Percentiles rank a stretch among this genome's conserved stretches.
Evolutionary conservation across 2,113 vertebrate species (phyloP).

Genomic region (Dicentrarchus labrax): DNA sequence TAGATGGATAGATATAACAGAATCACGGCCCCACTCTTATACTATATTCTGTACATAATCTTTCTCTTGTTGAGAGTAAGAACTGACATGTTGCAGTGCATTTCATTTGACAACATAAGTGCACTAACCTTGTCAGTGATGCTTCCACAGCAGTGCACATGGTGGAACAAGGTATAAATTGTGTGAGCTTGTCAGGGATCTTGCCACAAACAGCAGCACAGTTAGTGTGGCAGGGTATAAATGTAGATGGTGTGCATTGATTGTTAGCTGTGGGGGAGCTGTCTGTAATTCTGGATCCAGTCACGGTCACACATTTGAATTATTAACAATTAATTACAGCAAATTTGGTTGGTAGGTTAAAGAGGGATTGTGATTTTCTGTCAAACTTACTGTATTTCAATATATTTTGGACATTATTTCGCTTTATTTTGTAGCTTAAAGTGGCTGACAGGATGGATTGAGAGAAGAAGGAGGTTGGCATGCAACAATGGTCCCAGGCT

Average conservation of each 20-base stretch:
- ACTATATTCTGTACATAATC: conserved; percentile 21
- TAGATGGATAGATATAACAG: background rate
- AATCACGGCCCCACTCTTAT: conserved; percentile 1
- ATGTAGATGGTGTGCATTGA: conserved; percentile 39
- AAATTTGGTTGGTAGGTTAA: no score
- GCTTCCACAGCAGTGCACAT: conserved; percentile 55
- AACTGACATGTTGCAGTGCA: conserved; percentile 50
- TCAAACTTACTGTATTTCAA: no score
- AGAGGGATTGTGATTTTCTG: no score
- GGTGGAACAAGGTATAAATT: conserved; percentile 56
- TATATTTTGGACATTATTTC: background rate
- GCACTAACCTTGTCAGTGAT: conserved; percentile 46
- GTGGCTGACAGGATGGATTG: background rate
- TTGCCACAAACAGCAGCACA: conserved; percentile 37
- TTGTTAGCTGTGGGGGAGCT: conserved; percentile 12
- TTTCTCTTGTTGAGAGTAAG: conserved; percentile 34
- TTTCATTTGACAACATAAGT: conserved; percentile 56
- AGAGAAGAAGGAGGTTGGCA: conserved; percentile 1
- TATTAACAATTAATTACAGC: no score
- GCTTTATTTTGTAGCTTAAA: background rate
- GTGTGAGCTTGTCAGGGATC: conserved; percentile 55
- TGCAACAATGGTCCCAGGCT: background rate
- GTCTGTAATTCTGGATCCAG: conserved; percentile 2
- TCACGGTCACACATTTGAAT: no score
- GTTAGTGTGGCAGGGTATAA: conserved; percentile 16